A percentile compares a stretch with the other conserved stretches of the same genome.
phyloP scores from a whole-genome alignment of 2,888 invertebrate genomes.

The Eupithecia centaureata region DNA sequence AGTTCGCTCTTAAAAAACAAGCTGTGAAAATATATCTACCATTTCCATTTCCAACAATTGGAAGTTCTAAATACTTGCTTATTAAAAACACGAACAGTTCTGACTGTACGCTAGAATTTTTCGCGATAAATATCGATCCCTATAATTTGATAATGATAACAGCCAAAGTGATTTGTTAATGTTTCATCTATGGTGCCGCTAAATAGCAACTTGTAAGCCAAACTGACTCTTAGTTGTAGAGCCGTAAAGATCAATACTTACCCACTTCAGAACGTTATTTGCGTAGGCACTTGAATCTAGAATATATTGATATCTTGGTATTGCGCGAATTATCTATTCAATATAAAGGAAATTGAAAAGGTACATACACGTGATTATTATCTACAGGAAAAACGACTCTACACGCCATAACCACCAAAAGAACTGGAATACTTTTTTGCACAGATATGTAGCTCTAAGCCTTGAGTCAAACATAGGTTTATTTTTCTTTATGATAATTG shows the following conservation, averaged over 20 bases:
- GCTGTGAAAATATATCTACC: neutral
- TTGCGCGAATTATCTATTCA: neutral
- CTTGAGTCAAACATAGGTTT: too few relatives aligned
- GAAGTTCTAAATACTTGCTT: neutral
- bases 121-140: neutral
- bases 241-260: neutral
- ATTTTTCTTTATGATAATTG: too few relatives aligned
- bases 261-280: neutral
- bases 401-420: too few relatives aligned
- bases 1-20: neutral
- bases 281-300: neutral
- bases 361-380: too few relatives aligned
- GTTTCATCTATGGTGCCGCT: neutral
- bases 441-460: too few relatives aligned
- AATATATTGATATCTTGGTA: neutral
- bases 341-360: neutral
- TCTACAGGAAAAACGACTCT: neutral
- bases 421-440: too few relatives aligned
- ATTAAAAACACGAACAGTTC: neutral
- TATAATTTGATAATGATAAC: neutral
- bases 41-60: too few relatives aligned
- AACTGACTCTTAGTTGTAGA: neutral
- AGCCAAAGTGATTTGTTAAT: neutral
- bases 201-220: neutral
- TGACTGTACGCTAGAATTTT: neutral